Percentiles rank a stretch among this genome's conserved stretches.
phyloP scores from a whole-genome alignment of 2,888 invertebrate species.

The Cataglyphis livida region DNA sequence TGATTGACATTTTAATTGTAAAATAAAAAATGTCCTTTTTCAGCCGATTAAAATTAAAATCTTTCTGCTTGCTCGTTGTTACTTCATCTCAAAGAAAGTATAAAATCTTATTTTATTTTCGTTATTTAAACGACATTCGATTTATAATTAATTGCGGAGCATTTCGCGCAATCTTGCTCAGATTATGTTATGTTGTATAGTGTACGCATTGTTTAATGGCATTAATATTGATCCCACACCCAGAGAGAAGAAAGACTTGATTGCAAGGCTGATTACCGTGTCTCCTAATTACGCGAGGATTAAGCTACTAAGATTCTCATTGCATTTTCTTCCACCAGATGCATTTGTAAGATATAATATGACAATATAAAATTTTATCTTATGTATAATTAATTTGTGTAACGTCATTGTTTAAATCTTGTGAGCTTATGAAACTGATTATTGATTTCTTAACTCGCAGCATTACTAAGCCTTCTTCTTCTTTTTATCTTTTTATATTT shows the following conservation, averaged over 20 bases:
- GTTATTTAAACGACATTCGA: constrained; percentile 14
- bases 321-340: background rate
- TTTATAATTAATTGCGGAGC: constrained; percentile 20
- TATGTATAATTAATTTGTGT: background rate
- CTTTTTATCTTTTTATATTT: background rate
- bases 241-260: background rate
- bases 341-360: background rate
- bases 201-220: constrained; percentile 8
- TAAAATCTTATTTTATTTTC: background rate
- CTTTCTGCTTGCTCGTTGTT: background rate
- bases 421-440: background rate
- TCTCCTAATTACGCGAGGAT: constrained; percentile 31
- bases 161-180: background rate
- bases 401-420: background rate
- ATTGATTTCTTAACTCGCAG: background rate
- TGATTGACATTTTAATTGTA: background rate
- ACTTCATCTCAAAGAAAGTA: background rate
- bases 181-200: constrained; percentile 11
- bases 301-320: background rate
- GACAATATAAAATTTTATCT: background rate
- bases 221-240: background rate
- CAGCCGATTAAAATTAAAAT: background rate
- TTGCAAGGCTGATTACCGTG: constrained; percentile 7
- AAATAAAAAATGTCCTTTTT: background rate
- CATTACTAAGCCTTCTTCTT: background rate